Conservation (phyloP, 2,797 vertebrate genomes). For the Balearica regulorum region DNA sequence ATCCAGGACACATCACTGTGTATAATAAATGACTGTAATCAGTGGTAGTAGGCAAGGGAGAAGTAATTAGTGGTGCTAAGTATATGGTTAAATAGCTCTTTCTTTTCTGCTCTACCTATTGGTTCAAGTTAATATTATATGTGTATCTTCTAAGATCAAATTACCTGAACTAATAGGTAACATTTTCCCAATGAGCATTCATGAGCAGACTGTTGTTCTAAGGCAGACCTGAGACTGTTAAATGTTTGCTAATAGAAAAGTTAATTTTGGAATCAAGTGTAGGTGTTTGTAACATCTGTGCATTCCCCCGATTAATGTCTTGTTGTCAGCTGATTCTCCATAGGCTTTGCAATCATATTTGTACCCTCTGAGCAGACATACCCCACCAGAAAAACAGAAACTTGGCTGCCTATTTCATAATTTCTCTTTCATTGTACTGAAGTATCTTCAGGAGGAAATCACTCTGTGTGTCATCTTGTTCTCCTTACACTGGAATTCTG, state of each 20-base stretch:
- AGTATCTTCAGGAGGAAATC: neutral
- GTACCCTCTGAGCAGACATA: neutral
- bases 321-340: slow-evolving; percentile 23
- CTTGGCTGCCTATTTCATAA: neutral
- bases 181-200: neutral
- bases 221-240: neutral
- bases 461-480: neutral
- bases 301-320: slow-evolving; percentile 22
- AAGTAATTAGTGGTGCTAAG: neutral
- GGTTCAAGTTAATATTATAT: neutral
- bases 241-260: slow-evolving; percentile 53
- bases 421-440: neutral
- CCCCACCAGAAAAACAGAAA: neutral
- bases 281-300: slow-evolving; percentile 54
- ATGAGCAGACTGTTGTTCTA: slow-evolving; percentile 22
- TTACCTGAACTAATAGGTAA: slow-evolving; percentile 24
- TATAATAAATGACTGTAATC: neutral
- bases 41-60: neutral
- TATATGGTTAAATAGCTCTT: neutral
- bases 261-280: slow-evolving; percentile 45
- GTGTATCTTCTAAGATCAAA: neutral
- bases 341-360: neutral
- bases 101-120: neutral
- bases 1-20: neutral
- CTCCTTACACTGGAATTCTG: neutral